Conservation (phyloP, 2,113 vertebrate species). For the Centropristis striata region DNA sequence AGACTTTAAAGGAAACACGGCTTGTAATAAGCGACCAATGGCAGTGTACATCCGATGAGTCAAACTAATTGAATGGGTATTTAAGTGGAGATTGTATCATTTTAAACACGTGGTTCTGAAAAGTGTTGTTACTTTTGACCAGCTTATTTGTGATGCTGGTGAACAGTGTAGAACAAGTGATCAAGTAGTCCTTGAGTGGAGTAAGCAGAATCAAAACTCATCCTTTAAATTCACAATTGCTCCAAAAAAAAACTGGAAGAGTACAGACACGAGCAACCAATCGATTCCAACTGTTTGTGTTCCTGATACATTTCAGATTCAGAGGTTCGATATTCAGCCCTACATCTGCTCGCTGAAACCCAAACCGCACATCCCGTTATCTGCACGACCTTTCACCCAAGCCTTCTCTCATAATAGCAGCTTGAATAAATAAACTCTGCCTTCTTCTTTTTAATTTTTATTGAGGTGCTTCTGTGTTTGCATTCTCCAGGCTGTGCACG, state of each 20-base stretch:
- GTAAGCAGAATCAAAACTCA: no score
- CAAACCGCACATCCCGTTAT: not conserved
- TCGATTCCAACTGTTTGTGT: not conserved
- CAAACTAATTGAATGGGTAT: no score
- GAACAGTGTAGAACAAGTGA: no score
- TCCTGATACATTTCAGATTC: not conserved
- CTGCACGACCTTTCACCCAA: not conserved
- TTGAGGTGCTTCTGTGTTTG: constrained; percentile 39
- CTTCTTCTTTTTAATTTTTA: constrained; percentile 24
- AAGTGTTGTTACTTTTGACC: no score
- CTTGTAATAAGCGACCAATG: no score
- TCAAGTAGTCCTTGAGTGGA: no score
- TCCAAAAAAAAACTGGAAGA: not conserved
- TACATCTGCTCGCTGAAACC: not conserved
- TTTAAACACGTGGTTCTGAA: no score
- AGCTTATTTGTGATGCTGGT: no score
- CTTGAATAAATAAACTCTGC: constrained; percentile 22
- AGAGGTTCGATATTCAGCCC: not conserved
- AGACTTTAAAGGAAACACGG: no score
- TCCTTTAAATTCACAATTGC: no score
- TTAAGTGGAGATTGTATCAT: no score
- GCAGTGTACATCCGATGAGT: no score
- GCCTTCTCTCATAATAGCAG: not conserved
- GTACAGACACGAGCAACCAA: not conserved
- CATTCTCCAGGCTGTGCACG: constrained; percentile 34